phyloP scores from a whole-genome alignment of 92 coral and sea anemone genomes.

The Plumapathes pennacea region DNA sequence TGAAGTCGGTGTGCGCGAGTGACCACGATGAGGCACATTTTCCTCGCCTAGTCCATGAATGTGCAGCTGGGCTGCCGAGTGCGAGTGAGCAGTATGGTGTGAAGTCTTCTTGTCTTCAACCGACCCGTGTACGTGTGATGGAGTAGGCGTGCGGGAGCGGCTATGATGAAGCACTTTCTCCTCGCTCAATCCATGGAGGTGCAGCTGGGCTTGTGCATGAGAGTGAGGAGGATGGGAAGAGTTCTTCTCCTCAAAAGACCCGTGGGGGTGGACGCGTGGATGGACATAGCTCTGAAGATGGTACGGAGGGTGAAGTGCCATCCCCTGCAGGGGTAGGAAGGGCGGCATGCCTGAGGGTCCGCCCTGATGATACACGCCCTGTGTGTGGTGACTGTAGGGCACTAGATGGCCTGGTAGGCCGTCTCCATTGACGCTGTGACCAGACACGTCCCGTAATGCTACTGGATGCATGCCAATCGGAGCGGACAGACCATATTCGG shows the following conservation, averaged over 20 bases:
- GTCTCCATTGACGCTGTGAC: constrained; percentile 69
- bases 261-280: constrained; percentile 3
- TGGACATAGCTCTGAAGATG: no score
- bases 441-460: constrained; percentile 50
- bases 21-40: no score
- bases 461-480: constrained; percentile 56
- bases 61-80: no score
- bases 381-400: constrained; percentile 37
- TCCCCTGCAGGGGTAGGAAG: constrained; percentile 47
- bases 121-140: constrained; percentile 3
- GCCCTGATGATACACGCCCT: constrained; percentile 4
- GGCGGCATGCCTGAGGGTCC: constrained; percentile 13
- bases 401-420: constrained; percentile 61
- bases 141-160: constrained; percentile 3
- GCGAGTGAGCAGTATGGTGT: no score
- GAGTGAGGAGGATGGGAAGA: no score
- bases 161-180: constrained; percentile 6
- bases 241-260: background rate
- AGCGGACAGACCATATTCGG: constrained; percentile 53
- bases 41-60: constrained; percentile 5
- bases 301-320: constrained; percentile 26
- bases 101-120: no score
- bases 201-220: no score
- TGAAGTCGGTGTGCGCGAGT: no score
- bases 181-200: no score